Conservation (phyloP, 2,888 invertebrate species). For the Hirtodrosophila duncani region DNA sequence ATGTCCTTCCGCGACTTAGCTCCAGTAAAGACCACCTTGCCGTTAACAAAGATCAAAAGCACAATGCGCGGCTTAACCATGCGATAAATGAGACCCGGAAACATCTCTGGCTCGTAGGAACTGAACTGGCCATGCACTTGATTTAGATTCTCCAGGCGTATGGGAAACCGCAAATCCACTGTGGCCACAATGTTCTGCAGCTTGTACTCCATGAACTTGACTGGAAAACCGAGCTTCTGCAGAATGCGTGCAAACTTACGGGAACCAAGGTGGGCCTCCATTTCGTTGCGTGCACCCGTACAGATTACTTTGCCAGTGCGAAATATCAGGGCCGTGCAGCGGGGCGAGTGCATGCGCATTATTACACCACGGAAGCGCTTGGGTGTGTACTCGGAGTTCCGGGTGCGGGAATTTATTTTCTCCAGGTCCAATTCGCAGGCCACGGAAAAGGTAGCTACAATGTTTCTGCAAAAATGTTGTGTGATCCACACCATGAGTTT, state of each 20-base stretch:
- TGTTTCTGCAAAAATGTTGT: slow-evolving; percentile 83
- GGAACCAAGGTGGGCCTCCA: slow-evolving; percentile 86
- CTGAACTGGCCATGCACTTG: slow-evolving; percentile 87
- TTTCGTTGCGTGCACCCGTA: slow-evolving; percentile 88
- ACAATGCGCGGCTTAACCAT: slow-evolving; percentile 98
- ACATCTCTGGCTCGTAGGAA: slow-evolving; percentile 98
- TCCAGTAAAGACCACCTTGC: slow-evolving; percentile 97
- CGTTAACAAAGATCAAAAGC: slow-evolving; percentile 98
- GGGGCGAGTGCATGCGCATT: slow-evolving; percentile 89
- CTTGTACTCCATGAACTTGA: slow-evolving; percentile 87
- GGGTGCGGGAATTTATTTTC: slow-evolving; percentile 87
- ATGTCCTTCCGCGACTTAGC: slow-evolving; percentile 95
- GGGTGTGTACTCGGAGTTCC: slow-evolving; percentile 91
- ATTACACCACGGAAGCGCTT: slow-evolving; percentile 89
- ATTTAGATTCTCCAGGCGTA: slow-evolving; percentile 85
- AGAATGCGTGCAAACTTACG: slow-evolving; percentile 90
- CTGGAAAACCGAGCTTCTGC: slow-evolving; percentile 88
- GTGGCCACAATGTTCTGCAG: slow-evolving; percentile 88
- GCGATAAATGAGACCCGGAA: slow-evolving; percentile 98
- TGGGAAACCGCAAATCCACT: slow-evolving; percentile 86
- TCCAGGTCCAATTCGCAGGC: slow-evolving; percentile 85
- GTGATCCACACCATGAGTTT: too few relatives aligned
- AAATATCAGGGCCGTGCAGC: slow-evolving; percentile 85
- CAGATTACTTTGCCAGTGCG: slow-evolving; percentile 90
- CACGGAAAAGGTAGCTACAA: slow-evolving; percentile 88